Percentiles rank a stretch among this genome's conserved stretches.
Conservation (phyloP, 2,888 invertebrate genomes). For the Thecocarcelia acutangulata region DNA sequence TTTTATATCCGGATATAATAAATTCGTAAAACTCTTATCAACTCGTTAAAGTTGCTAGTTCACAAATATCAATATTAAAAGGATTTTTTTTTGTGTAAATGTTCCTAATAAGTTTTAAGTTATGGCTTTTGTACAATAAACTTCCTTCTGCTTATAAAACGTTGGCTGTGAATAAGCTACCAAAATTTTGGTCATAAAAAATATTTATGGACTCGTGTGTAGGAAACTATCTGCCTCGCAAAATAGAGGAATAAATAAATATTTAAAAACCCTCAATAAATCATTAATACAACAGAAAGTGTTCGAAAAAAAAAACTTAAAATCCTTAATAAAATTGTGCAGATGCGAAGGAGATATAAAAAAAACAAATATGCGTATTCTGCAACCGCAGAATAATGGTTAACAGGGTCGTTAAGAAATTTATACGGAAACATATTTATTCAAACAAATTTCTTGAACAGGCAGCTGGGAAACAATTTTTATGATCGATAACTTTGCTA, state of each 20-base stretch:
- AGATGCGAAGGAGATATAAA: neutral
- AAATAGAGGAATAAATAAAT: neutral
- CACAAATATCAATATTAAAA: conserved; percentile 15
- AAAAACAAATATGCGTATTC: neutral
- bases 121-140: conserved; percentile 38
- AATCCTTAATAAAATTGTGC: conserved; percentile 3
- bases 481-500: no score
- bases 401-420: no score
- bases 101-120: conserved; percentile 15
- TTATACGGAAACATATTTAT: no score
- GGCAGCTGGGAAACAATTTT: no score
- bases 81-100: neutral
- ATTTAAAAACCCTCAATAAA: conserved; percentile 35
- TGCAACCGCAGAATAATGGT: conserved; percentile 2
- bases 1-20: neutral
- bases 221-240: neutral
- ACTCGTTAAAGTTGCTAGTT: neutral
- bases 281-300: conserved; percentile 16
- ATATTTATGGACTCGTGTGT: conserved; percentile 46
- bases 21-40: neutral
- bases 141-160: conserved; percentile 8
- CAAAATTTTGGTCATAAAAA: conserved; percentile 36
- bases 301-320: neutral
- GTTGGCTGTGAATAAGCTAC: conserved; percentile 6
- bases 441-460: no score